Conservation (phyloP, 2,888 invertebrate genomes). For the Lasius fuliginosus region DNA sequence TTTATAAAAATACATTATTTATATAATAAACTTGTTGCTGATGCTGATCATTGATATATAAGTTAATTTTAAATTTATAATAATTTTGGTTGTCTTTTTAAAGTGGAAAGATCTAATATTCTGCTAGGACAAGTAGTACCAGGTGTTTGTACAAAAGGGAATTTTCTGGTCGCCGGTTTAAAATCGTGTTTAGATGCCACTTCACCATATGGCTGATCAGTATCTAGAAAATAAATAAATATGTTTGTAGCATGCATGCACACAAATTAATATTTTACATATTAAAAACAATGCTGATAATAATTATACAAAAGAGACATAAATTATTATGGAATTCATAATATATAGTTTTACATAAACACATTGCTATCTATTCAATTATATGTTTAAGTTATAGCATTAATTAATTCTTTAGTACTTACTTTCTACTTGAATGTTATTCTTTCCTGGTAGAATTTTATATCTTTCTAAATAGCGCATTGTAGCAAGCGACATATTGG, state of each 20-base stretch:
- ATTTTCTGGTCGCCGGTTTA: conserved; percentile 51
- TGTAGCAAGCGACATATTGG: conserved; percentile 91
- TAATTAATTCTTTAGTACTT: conserved; percentile 37
- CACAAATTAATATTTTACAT: conserved; percentile 7
- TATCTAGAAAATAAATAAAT: conserved; percentile 51
- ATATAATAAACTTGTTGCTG: neutral
- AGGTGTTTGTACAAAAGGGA: conserved; percentile 72
- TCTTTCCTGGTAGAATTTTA: conserved; percentile 87
- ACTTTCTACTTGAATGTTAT: conserved; percentile 76
- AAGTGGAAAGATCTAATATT: conserved; percentile 90
- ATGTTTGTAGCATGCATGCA: neutral
- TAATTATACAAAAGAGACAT: neutral
- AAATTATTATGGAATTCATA: neutral
- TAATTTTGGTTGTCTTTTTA: conserved; percentile 91
- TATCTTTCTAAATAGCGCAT: conserved; percentile 91
- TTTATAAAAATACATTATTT: conserved; percentile 6
- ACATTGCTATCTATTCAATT: neutral
- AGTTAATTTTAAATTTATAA: conserved; percentile 82
- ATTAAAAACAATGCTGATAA: conserved; percentile 14
- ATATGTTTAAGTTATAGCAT: neutral
- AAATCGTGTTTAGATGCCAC: conserved; percentile 55
- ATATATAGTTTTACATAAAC: neutral
- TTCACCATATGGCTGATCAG: conserved; percentile 39
- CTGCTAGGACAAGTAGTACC: conserved; percentile 86
- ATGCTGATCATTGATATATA: neutral